These are phyloP conservation scores for Andrena trimmerana DNA, from an alignment of 2,888 invertebrate genomes.

Conservation along the genomic window DNA sequence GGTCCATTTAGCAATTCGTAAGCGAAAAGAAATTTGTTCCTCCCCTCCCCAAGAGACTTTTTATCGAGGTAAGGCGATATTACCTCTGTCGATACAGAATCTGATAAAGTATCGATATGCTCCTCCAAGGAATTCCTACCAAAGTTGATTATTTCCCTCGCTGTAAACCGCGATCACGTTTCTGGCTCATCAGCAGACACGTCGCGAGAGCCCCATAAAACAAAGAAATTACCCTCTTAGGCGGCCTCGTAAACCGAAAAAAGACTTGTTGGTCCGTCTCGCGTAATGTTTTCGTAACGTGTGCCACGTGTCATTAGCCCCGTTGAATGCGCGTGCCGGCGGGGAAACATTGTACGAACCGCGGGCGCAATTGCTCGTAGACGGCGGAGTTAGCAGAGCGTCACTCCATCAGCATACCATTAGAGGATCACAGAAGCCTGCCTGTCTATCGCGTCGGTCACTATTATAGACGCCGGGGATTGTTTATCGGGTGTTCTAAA, in stretches of 20 bases:
- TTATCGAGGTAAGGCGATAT: too few relatives aligned
- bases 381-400: constrained; percentile 75
- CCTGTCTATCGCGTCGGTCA: constrained; percentile 51
- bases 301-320: constrained; percentile 53
- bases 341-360: constrained; percentile 61
- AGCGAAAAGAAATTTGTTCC: not conserved
- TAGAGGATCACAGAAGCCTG: constrained; percentile 70
- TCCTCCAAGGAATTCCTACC: too few relatives aligned
- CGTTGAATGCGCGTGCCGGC: constrained; percentile 38
- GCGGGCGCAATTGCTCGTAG: constrained; percentile 55
- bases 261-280: not conserved
- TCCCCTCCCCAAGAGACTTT: not conserved
- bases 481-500: constrained; percentile 73
- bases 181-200: not conserved
- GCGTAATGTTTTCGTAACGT: not conserved
- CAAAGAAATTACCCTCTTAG: not conserved
- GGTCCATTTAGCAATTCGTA: constrained; percentile 6
- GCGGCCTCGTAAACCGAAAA: constrained; percentile 3
- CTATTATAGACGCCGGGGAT: constrained; percentile 63
- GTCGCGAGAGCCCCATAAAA: not conserved
- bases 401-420: constrained; percentile 79
- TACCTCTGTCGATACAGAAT: too few relatives aligned
- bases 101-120: too few relatives aligned
- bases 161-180: not conserved
- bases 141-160: too few relatives aligned